Base-by-base conservation (phyloP, 1,140 invertebrate species). In the Conus betulinus region DNA sequence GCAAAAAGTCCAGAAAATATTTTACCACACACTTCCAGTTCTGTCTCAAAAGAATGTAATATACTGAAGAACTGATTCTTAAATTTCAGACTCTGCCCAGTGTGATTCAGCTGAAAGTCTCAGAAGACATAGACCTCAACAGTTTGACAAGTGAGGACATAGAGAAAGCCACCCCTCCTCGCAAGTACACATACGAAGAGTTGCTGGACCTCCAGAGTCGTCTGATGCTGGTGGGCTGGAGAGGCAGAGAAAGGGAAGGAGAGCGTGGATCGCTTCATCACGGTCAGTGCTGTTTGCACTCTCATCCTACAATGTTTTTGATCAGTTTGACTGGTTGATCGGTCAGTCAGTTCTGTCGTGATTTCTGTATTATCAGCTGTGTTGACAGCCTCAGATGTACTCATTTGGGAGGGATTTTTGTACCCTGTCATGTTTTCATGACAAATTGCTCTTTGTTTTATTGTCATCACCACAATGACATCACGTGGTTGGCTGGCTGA, bases 141-240 rank as follows among this genome's bases (percentile, higher is more conserved):
- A 78, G 10, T 8, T 8, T 39, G 76, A 51, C 0, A 27, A 23
- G 25, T 13, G 13, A 78, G 51, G 82, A 88, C n/a, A 25, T 0
- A 20, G 25, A 51, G n/a, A 20, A 11, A 23, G 55, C 57, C 6
- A 81, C 10, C 3, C 60, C 13, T 20, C 17, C 39, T 15, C n/a
- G 88, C 63, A 87, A 88, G 7, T 93, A 93, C 87, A 89, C 85
- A 23, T 92, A 91, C 88, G 87, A 92, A 76, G 90, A 94, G 85
- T 88, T 94, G 39, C 90, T 92, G 74, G 94, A 95, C 81, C 88
- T 95, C 13, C 94, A 95, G 90, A 94, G 93, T 84, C 92, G 93
- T 87, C 89, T 95, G 27, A 94, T 94, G 93, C 85, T 95, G 79
- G 94, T 95, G 67, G 67, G 93, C 94, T 87, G 94, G 94, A 23